phyloP scores from a whole-genome alignment of 2,888 invertebrate genomes.

The Amorpha juglandis region DNA sequence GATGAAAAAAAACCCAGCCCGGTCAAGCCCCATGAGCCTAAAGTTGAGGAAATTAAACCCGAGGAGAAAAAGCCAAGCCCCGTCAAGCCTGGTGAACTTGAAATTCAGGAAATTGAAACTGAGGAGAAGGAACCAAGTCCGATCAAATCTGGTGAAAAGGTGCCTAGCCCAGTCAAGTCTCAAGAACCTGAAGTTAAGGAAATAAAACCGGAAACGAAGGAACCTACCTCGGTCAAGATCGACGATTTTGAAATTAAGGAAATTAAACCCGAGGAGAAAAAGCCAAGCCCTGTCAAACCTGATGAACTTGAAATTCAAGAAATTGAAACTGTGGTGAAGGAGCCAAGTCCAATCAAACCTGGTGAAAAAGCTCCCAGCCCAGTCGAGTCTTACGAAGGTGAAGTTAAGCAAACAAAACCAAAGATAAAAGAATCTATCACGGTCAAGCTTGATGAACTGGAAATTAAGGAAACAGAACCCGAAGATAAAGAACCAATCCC shows the following conservation, averaged over 20 bases:
- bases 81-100: too few species aligned
- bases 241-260: slow-evolving; percentile 16
- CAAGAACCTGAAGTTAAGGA: too few species aligned
- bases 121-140: too few species aligned
- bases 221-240: slow-evolving; percentile 9
- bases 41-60: slow-evolving; percentile 17
- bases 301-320: too few species aligned
- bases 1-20: background rate
- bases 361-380: slow-evolving; percentile 31
- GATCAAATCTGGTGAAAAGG: slow-evolving; percentile 24
- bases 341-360: slow-evolving; percentile 29
- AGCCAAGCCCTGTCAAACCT: slow-evolving; percentile 9
- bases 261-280: slow-evolving; percentile 21
- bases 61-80: too few species aligned
- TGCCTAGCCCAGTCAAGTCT: slow-evolving; percentile 27
- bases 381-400: slow-evolving; percentile 22
- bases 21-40: slow-evolving; percentile 24
- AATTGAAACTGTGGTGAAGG: background rate
- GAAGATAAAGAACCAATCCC: slow-evolving; percentile 29
- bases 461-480: slow-evolving; percentile 11
- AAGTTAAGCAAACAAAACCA: too few species aligned
- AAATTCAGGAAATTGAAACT: too few species aligned
- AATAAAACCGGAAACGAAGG: too few species aligned
- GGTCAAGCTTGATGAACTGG: slow-evolving; percentile 21
- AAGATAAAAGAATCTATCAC: slow-evolving; percentile 18